Conservation (phyloP, 2,113 vertebrate genomes). For the Anas platyrhynchos region DNA sequence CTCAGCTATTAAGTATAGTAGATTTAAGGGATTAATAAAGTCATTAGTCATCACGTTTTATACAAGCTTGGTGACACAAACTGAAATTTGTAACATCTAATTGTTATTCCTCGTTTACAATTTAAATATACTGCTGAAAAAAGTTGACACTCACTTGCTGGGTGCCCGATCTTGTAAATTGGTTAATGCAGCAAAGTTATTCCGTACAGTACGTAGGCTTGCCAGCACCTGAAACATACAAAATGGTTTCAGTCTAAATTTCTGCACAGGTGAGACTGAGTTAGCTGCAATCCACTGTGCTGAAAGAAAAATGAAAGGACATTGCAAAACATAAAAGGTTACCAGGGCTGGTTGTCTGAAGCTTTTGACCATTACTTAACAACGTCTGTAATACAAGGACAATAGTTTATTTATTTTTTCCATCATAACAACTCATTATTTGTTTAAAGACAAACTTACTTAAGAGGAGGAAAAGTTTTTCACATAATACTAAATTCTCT, state of each 20-base stretch:
- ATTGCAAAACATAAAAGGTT: neutral
- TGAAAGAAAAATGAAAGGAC: neutral
- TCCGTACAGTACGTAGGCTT: constrained; percentile 96
- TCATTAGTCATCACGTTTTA: neutral
- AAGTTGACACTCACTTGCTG: constrained; percentile 88
- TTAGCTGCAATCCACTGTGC: neutral
- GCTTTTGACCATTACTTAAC: neutral
- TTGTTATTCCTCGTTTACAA: neutral
- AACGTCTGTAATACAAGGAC: neutral
- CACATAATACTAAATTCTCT: neutral
- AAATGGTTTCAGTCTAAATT: constrained; percentile 1
- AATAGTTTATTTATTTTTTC: neutral
- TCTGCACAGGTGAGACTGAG: neutral
- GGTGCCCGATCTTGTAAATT: constrained; percentile 94
- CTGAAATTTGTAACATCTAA: neutral
- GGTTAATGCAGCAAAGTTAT: constrained; percentile 98
- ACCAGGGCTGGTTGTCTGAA: neutral
- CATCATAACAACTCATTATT: constrained; percentile 1
- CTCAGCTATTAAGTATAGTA: neutral
- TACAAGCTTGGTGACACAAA: neutral
- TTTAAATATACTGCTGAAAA: neutral
- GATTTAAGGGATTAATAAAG: constrained; percentile 16
- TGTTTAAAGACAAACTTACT: constrained; percentile 7
- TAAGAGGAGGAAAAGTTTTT: neutral
- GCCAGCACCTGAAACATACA: constrained; percentile 89